These are phyloP conservation scores for Gnathonemus longibarbis DNA, from an alignment of 2,113 vertebrate genomes.

Conservation along the genomic window DNA sequence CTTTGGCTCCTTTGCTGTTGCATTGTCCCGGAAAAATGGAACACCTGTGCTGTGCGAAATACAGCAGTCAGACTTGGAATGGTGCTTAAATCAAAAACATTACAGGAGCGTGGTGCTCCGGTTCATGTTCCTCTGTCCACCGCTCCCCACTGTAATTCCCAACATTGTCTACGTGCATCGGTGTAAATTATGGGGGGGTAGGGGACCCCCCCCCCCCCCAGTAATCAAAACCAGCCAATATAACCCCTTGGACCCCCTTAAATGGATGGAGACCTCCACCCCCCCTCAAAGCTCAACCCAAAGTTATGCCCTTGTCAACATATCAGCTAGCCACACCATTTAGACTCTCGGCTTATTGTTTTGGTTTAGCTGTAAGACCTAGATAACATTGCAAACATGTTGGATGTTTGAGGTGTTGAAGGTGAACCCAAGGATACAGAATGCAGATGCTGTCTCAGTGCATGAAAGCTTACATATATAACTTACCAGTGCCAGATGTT, in stretches of 20 bases:
- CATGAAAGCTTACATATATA: constrained; percentile 44
- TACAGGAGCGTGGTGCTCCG: neutral
- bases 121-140: neutral
- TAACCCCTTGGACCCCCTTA: neutral
- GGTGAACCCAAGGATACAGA: constrained; percentile 30
- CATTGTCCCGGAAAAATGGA: neutral
- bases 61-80: neutral
- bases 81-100: neutral
- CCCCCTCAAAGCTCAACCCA: neutral
- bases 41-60: neutral
- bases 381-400: constrained; percentile 45
- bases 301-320: neutral
- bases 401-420: constrained; percentile 53
- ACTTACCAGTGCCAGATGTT: constrained; percentile 56
- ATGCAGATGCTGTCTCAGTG: constrained; percentile 37
- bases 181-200: too few species aligned
- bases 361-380: constrained; percentile 41
- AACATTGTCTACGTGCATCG: neutral
- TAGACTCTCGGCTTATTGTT: constrained; percentile 35
- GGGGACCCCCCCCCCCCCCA: too few species aligned
- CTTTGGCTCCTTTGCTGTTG: neutral
- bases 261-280: neutral
- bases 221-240: neutral
- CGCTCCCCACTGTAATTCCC: neutral
- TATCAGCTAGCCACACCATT: constrained; percentile 12